Evolutionary conservation across 2,888 invertebrate species (phyloP).

Genomic region (Linnaemya tessellans): DNA sequence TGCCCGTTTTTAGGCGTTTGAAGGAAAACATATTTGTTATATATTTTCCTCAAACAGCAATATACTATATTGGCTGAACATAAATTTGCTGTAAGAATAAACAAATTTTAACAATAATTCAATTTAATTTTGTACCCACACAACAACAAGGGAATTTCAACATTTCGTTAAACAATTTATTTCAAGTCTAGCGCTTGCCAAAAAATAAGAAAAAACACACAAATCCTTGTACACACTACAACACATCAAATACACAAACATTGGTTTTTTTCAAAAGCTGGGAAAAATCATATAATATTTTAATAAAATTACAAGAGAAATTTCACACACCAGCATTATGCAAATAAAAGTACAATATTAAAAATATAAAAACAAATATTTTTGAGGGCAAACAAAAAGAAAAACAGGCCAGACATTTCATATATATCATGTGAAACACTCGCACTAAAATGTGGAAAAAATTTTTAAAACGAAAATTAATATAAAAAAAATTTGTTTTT

Average conservation of each 20-base stretch:
- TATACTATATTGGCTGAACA: neutral
- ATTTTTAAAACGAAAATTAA: neutral
- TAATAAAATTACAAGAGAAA: neutral
- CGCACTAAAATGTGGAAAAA: neutral
- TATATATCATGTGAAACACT: neutral
- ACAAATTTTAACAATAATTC: neutral
- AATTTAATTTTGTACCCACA: neutral
- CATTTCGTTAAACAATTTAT: neutral
- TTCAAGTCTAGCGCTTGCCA: neutral
- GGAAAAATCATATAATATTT: neutral
- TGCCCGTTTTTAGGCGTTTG: neutral
- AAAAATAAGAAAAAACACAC: neutral
- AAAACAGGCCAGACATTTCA: neutral
- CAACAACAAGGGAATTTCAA: neutral
- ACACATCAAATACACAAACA: neutral
- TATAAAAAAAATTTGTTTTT: neutral
- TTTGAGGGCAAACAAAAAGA: neutral
- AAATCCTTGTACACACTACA: neutral
- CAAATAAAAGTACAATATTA: neutral
- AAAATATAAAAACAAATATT: conserved; percentile 6
- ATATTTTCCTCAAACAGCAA: neutral
- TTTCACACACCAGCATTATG: neutral
- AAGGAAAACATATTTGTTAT: neutral
- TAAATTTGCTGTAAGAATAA: neutral
- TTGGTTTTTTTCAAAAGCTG: neutral